Evolutionary conservation across 2,888 invertebrate species (phyloP), one percentile per base, ranked within the genome.

Genomic region (Orchesellides sinensis): DNA sequence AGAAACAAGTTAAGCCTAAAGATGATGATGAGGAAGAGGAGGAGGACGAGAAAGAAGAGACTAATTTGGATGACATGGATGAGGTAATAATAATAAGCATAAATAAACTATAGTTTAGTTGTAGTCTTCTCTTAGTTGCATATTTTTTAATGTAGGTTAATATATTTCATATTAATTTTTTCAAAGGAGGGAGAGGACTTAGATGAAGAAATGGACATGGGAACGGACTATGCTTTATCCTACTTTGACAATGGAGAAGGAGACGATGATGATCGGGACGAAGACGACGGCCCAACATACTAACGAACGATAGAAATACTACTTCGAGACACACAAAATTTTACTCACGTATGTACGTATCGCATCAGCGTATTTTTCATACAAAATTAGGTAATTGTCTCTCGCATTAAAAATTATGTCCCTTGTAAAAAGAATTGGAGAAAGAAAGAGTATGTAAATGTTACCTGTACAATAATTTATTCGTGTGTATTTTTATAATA

Each of bases 161-260:
- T 12, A 45, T 45, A n/a, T 21, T 17, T 29, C 12, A 45, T 65
- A 29, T 49, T 3, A 27, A 25, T 32, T 45, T 80, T 59, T 25
- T 68, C 52, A 8, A 29, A 93, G 83, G 91, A 92, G 89, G 92
- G 92, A 0, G 93, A 93, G 88, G 91, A 91, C 63, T 92, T 92
- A 85, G 93, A 93, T 88, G 89, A 92, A 63, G 89, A 90, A 19
- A 91, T 92, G 61, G 92, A 92, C 70, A 92, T 92, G 59, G 89
- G 89, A 8, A 89, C 89, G 10, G 89, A 89, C 56, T 89, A 89
- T 74, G 83, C 83, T 19, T 75, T 85, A 25, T 86, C 85, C 25
- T 89, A 89, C 74, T 89, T 89, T 77, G 89, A 89, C 72, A 89
- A 89, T 74, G 92, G 91, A 69, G 91, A 93, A n/a, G 92, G 91